Conservation (phyloP, 2,888 invertebrate species). For the Drosophila falleni region DNA sequence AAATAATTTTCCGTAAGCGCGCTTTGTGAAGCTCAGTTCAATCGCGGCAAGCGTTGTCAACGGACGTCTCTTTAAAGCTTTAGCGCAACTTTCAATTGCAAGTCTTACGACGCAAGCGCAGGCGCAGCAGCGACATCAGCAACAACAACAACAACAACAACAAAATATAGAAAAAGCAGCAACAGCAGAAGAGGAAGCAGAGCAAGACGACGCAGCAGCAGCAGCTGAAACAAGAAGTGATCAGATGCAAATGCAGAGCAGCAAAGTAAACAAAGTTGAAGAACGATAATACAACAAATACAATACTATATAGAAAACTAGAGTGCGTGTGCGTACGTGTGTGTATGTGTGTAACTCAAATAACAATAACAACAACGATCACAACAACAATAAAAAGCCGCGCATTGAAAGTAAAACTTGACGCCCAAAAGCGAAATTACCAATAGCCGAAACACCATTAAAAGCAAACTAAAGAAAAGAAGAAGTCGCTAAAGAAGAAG, state of each 20-base stretch:
- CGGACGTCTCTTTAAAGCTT: constrained; percentile 64
- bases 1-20: constrained; percentile 77
- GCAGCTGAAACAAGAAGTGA: constrained; percentile 18
- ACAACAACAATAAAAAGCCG: constrained; percentile 28
- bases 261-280: constrained; percentile 25
- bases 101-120: constrained; percentile 35
- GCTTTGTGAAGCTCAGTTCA: constrained; percentile 79
- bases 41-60: constrained; percentile 75
- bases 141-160: neutral
- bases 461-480: constrained; percentile 26
- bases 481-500: constrained; percentile 13
- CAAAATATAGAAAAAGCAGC: neutral
- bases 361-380: constrained; percentile 13
- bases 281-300: constrained; percentile 10
- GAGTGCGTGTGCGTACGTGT: constrained; percentile 5
- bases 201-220: constrained; percentile 6
- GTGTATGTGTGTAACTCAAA: constrained; percentile 15
- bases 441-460: constrained; percentile 45
- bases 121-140: neutral
- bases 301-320: constrained; percentile 4
- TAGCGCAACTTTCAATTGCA: constrained; percentile 31
- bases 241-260: constrained; percentile 32
- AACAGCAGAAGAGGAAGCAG: constrained; percentile 10
- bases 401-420: constrained; percentile 51
- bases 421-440: constrained; percentile 41